Percentiles rank a stretch among this genome's conserved stretches.
These are phyloP conservation scores for Dryobotodes eremita DNA, from an alignment of 2,888 invertebrate genomes.

Conservation along the genomic window DNA sequence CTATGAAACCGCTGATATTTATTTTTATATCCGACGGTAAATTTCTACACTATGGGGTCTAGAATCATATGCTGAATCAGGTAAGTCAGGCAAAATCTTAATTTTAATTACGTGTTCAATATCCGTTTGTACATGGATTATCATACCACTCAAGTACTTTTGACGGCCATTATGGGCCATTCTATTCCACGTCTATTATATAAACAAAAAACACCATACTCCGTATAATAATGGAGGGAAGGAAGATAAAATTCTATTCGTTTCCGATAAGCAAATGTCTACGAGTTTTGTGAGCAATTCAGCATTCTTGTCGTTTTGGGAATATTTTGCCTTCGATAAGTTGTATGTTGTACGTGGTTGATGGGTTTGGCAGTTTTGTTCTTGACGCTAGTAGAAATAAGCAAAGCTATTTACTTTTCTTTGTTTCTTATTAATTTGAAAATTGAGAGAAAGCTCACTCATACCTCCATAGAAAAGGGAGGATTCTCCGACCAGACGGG, in stretches of 20 bases:
- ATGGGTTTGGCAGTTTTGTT: neutral
- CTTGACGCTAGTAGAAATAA: neutral
- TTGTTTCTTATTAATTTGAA: neutral
- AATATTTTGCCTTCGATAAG: constrained; percentile 25
- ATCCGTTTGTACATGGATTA: constrained; percentile 1
- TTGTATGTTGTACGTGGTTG: constrained; percentile 21
- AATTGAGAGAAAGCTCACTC: no score
- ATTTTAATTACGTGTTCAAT: no score
- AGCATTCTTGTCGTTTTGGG: constrained; percentile 34
- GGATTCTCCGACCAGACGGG: no score
- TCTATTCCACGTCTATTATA: constrained; percentile 40
- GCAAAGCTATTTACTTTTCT: neutral
- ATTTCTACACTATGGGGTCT: no score
- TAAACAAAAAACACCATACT: constrained; percentile 53
- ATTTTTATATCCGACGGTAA: no score
- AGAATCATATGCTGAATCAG: no score
- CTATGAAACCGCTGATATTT: no score
- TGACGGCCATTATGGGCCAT: constrained; percentile 26
- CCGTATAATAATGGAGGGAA: constrained; percentile 19
- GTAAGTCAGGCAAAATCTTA: no score
- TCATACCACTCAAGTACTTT: constrained; percentile 20
- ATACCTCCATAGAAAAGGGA: no score
- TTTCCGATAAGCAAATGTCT: constrained; percentile 61
- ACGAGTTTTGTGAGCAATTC: constrained; percentile 40
- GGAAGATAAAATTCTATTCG: constrained; percentile 62